Percentiles rank a stretch among this genome's conserved stretches.
These are phyloP conservation scores for Seriola rivoliana DNA, from an alignment of 2,113 vertebrate genomes.

Conservation along the genomic window DNA sequence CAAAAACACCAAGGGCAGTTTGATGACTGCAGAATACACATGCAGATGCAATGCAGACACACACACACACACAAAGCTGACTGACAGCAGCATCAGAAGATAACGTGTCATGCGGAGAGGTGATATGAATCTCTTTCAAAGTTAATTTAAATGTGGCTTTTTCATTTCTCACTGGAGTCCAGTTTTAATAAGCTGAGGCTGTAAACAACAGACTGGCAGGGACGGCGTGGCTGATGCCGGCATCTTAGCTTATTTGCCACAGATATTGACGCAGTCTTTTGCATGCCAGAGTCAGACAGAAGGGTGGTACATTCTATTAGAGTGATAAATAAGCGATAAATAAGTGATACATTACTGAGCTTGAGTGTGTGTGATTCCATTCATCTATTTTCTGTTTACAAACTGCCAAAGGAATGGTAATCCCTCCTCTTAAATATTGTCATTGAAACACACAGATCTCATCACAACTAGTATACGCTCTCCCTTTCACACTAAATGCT, in stretches of 20 bases:
- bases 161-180: conserved; percentile 2
- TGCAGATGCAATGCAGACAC: background rate
- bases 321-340: conserved; percentile 29
- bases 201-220: conserved; percentile 17
- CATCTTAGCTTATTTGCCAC: background rate
- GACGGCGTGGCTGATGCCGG: background rate
- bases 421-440: conserved; percentile 1
- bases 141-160: conserved; percentile 16
- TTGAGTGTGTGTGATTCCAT: conserved; percentile 11
- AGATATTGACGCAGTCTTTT: background rate
- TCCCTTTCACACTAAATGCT: conserved; percentile 15
- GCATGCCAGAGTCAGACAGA: background rate
- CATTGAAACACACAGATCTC: background rate
- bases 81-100: background rate
- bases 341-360: conserved; percentile 21
- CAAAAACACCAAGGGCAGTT: background rate
- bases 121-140: conserved; percentile 3
- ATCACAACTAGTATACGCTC: background rate
- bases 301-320: conserved; percentile 6
- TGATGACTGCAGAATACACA: conserved; percentile 5
- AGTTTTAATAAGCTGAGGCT: conserved; percentile 22
- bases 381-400: conserved; percentile 30
- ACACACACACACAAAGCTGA: background rate
- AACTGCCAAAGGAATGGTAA: conserved; percentile 10
- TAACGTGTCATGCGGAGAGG: background rate